Conservation (phyloP, 2,113 vertebrate species). For the Arenaria interpres region DNA sequence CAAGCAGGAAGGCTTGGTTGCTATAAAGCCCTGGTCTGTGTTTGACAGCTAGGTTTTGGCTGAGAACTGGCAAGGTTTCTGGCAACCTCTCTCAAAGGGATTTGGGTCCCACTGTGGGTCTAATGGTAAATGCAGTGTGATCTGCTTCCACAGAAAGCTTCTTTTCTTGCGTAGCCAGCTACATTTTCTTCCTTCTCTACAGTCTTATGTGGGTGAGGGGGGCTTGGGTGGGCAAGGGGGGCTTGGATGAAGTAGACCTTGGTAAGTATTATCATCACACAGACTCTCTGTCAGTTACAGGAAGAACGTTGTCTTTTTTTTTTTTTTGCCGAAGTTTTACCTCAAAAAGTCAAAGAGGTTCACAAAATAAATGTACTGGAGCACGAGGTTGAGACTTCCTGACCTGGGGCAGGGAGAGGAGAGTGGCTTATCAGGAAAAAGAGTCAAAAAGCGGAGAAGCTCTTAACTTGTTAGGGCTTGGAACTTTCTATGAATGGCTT, state of each 20-base stretch:
- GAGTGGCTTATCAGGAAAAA: not conserved
- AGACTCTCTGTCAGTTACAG: not conserved
- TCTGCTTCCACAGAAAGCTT: not conserved
- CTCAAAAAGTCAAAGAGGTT: not conserved
- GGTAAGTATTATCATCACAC: not conserved
- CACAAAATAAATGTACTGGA: not conserved
- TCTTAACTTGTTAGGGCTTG: not conserved
- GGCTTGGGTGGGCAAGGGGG: not conserved
- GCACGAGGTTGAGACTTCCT: not conserved
- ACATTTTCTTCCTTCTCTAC: not conserved
- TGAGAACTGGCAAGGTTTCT: not conserved
- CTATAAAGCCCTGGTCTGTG: not conserved
- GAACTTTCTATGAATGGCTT: not conserved
- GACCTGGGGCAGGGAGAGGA: not conserved
- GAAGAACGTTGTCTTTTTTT: not conserved
- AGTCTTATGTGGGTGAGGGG: not conserved
- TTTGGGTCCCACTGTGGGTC: not conserved
- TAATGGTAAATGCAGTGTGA: not conserved
- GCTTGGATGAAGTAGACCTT: not conserved
- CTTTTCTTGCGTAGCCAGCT: not conserved
- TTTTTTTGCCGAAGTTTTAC: not conserved
- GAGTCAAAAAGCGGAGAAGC: not conserved
- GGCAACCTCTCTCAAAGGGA: not conserved
- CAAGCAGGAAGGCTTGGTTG: not conserved
- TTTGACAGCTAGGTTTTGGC: not conserved